A percentile compares a stretch with the other conserved stretches of the same genome.
Evolutionary conservation across 1,140 invertebrate genomes (phyloP).

Genomic region (Arctopsyche grandis): DNA sequence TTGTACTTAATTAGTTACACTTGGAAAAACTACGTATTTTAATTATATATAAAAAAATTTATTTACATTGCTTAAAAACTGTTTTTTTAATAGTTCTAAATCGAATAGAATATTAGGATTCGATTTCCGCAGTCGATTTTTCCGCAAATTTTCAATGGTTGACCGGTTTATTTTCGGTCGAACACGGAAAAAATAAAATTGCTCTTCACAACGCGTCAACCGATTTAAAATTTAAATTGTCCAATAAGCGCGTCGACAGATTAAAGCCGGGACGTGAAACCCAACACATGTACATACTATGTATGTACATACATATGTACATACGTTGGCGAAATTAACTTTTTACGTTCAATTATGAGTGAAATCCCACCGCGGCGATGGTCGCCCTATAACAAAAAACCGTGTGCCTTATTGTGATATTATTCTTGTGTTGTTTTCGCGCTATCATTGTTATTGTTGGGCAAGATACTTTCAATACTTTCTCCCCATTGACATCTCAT

Average conservation of each 20-base stretch:
- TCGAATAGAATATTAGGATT: no score
- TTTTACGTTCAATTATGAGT: slow-evolving; percentile 30
- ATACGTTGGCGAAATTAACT: slow-evolving; percentile 32
- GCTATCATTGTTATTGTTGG: slow-evolving; percentile 9
- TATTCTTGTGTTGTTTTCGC: not conserved
- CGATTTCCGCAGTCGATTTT: no score
- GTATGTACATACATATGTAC: not conserved
- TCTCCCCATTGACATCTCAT: slow-evolving; percentile 33
- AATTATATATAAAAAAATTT: no score
- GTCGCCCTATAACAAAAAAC: not conserved
- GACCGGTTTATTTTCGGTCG: no score
- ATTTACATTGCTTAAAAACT: no score
- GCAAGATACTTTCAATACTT: slow-evolving; percentile 36
- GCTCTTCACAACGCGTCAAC: not conserved
- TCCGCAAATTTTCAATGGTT: no score
- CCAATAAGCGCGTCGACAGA: slow-evolving; percentile 24
- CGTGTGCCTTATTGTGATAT: not conserved
- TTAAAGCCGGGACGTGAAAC: slow-evolving; percentile 15
- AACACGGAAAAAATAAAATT: no score
- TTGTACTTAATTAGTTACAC: no score
- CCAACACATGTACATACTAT: no score
- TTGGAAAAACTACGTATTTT: no score
- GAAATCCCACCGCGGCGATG: not conserved
- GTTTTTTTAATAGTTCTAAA: no score
- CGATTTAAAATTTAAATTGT: slow-evolving; percentile 44